phyloP scores from a whole-genome alignment of 2,113 vertebrate species.

The Hemibagrus wyckioides region DNA sequence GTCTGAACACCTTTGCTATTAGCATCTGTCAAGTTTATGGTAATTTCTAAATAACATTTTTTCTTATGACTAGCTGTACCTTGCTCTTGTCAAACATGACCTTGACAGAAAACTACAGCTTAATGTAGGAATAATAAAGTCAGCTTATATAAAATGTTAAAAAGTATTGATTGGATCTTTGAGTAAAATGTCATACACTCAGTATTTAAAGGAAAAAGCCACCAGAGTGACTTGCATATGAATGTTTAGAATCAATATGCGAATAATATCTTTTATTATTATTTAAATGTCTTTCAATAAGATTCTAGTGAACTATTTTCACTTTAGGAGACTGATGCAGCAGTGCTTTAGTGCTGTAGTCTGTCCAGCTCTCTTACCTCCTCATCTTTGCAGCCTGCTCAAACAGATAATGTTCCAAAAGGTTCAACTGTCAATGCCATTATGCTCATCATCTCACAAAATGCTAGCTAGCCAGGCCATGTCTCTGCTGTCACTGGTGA shows the following conservation, averaged over 20 bases:
- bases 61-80: neutral
- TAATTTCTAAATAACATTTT: neutral
- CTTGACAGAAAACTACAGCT: neutral
- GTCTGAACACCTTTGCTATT: constrained; percentile 1
- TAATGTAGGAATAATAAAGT: neutral
- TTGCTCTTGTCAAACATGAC: neutral
- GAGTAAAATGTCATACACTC: neutral
- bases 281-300: neutral
- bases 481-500: neutral
- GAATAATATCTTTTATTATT: neutral
- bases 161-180: neutral
- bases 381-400: neutral
- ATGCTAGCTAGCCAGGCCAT: neutral
- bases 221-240: neutral
- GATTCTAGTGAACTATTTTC: neutral
- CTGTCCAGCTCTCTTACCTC: neutral
- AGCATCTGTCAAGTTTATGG: neutral
- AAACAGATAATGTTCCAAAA: neutral
- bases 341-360: neutral
- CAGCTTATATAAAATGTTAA: neutral
- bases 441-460: neutral
- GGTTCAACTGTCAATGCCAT: neutral
- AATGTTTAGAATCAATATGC: neutral
- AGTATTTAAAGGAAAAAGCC: neutral
- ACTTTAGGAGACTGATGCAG: neutral